Base-by-base conservation (phyloP, 2,888 invertebrate genomes). In the Atrina japonica region DNA sequence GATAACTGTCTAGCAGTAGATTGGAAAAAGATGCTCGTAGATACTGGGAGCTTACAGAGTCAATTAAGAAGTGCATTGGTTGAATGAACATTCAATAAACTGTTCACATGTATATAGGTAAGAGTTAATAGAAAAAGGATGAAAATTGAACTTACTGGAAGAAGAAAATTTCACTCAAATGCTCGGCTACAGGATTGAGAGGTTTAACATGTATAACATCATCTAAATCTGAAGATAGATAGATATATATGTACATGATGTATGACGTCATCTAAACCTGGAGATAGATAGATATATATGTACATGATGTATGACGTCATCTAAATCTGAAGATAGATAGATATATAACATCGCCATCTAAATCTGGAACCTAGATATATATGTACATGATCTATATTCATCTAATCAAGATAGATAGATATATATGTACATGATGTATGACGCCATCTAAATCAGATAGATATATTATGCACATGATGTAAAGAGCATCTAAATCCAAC, bases 121-220 rank as follows among this genome's bases (percentile, higher is more conserved):
- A n/a, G n/a, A n/a, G n/a, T n/a, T n/a, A n/a, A n/a, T n/a, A 16
- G 23, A 3, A n/a, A 29, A 16, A 11, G 14, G 23, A 14, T 40
- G 0, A 29, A 30, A 1, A 30, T 3, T 25, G 40, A 7, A 66
- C 65, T 69, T 76, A 88, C 88, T 83, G 81, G 72, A 88, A 97
- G 90, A 97, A 96, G 88, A 95, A 96, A 76, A 97, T 95, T 90
- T 97, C 96, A 9, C 97, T 92, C 0, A 94, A 77, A 59, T 87
- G 96, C 21, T 86, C 29, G 0, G 93, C 95, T 0, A 96, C 93
- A 68, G 93, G 93, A 90, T 97, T 97, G 81, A 96, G 96, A 0
- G 97, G 96, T n/a, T 93, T 93, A 0, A 95, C 96, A 83, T 96
- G 94, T 23, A 97, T 92, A 0, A 96, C 96, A 91, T 96, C 95